Evolutionary conservation across 2,797 vertebrate genomes (phyloP), one percentile per base, ranked within the genome.

Genomic region (Rhyacichthys aspro): DNA sequence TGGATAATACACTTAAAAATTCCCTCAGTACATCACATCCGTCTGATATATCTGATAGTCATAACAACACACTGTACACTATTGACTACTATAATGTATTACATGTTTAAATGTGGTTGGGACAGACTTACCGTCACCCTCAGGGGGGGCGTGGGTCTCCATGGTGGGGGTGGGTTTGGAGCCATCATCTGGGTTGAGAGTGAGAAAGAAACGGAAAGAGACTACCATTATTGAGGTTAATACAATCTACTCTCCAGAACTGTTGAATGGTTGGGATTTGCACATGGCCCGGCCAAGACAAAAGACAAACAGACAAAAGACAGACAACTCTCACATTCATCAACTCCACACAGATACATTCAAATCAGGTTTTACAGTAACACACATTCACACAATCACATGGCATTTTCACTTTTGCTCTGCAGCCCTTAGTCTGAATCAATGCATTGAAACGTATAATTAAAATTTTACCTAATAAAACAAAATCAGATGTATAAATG

Each of bases 141-240:
- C 96, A 0, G 94, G 93, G 46, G 94, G 83, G 1, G 92, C 93
- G 5, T 94, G 94, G 0, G 95, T 95, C 91, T 98, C 95, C 94
- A 97, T 93, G 50, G 98, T 98, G 78, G 98, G 96, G 0, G 97
- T 98, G 11, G 97, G 94, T 87, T 96, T 99, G 57, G 93, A 98
- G 75, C 96, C 97, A 0, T 99, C 98, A 85, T 99, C 98, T 99
- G 98, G 98, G 91, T 99, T 99, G 69, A 99, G 96, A 44, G 96
- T 98, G 92, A 99, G 94, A 96, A 99, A 99, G 91, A 99, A 99
- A 86, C 92, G 97, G 95, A 99, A 99, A 91, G 98, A 99, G 90
- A 99, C 98, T 98, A 96, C 95, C 94, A 98, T 99, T 98, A 99
- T 98, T 97, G 96, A 99, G 97, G 96, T 99, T 98, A 98, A 99